Conservation (phyloP, 2,888 invertebrate species). For the Pilophorus perplexus region DNA sequence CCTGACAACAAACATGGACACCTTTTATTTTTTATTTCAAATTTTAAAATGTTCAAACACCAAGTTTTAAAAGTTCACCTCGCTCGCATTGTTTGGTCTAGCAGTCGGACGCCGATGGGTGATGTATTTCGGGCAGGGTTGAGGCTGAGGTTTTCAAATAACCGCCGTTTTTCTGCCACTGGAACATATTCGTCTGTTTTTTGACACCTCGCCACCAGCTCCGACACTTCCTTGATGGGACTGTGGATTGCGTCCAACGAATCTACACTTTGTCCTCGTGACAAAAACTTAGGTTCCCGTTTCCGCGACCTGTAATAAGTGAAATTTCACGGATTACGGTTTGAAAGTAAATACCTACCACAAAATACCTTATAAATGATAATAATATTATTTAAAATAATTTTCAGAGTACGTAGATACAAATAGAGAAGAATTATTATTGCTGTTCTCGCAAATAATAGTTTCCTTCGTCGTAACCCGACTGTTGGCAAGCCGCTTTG, state of each 20-base stretch:
- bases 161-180: conserved; percentile 66
- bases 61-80: too few relatives aligned
- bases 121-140: conserved; percentile 40
- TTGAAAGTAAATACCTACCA: too few relatives aligned
- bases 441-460: too few relatives aligned
- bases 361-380: too few relatives aligned
- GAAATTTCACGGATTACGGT: too few relatives aligned
- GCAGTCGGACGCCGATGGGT: conserved; percentile 55
- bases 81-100: conserved; percentile 57
- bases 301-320: conserved; percentile 52
- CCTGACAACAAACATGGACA: too few relatives aligned
- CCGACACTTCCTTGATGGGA: conserved; percentile 47
- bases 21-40: too few relatives aligned
- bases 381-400: too few relatives aligned
- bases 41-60: too few relatives aligned
- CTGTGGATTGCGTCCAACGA: conserved; percentile 50
- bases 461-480: too few relatives aligned
- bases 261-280: conserved; percentile 51
- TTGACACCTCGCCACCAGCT: conserved; percentile 48
- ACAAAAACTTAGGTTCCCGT: conserved; percentile 57
- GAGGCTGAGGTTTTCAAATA: conserved; percentile 66
- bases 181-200: conserved; percentile 58
- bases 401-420: neutral
- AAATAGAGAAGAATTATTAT: too few relatives aligned
- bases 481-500: too few relatives aligned